phyloP scores from a whole-genome alignment of 1,140 invertebrate species.

The Drosophila navojoa region DNA sequence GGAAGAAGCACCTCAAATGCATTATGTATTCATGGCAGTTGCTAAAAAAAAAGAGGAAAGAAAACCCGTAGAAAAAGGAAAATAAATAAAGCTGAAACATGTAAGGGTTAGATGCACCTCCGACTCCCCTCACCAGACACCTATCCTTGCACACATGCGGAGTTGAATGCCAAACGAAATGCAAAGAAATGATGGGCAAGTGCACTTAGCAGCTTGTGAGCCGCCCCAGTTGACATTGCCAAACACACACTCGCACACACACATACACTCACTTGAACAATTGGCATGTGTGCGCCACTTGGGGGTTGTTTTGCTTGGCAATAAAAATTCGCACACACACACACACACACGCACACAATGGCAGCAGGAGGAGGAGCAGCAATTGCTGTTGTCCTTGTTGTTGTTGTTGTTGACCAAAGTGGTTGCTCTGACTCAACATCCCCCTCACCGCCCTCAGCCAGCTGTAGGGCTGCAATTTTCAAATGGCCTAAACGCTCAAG shows the following conservation, averaged over 20 bases:
- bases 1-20: conserved; percentile 68
- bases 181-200: conserved; percentile 73
- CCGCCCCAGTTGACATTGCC: conserved; percentile 81
- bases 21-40: conserved; percentile 73
- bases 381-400: neutral
- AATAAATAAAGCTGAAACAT: conserved; percentile 8
- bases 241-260: conserved; percentile 12
- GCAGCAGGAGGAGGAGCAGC: conserved; percentile 54
- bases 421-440: conserved; percentile 45
- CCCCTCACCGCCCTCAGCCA: neutral
- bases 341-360: conserved; percentile 19
- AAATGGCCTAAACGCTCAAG: conserved; percentile 79
- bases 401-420: conserved; percentile 51
- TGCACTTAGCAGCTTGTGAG: conserved; percentile 79
- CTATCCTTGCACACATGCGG: neutral
- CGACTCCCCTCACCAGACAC: neutral
- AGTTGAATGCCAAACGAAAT: conserved; percentile 33
- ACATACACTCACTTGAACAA: conserved; percentile 10
- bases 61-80: conserved; percentile 11
- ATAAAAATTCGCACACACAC: conserved; percentile 75
- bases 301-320: conserved; percentile 73
- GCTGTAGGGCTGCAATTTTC: conserved; percentile 68
- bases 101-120: neutral
- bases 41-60: conserved; percentile 37
- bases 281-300: conserved; percentile 52